phyloP scores from a whole-genome alignment of 2,113 vertebrate genomes.

The Oenanthe melanoleuca region DNA sequence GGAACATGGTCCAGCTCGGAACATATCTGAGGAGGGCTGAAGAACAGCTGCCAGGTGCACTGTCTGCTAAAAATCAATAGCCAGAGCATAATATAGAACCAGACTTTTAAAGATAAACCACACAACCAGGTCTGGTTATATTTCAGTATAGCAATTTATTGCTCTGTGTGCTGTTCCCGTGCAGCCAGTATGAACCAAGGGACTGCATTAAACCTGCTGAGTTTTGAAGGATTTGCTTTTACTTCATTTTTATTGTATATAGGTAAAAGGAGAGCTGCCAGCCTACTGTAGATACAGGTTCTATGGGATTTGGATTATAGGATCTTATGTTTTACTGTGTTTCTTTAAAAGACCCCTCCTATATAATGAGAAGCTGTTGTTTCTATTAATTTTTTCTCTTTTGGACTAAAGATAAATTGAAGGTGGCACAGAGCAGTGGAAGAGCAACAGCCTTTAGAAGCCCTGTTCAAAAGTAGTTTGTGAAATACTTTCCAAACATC shows the following conservation, averaged over 20 bases:
- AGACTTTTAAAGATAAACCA: background rate
- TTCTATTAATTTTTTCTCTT: background rate
- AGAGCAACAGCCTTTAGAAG: conserved; percentile 43
- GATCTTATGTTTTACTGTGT: background rate
- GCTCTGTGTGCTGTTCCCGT: background rate
- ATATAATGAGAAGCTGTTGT: background rate
- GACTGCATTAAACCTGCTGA: background rate
- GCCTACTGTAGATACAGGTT: background rate
- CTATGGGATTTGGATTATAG: background rate
- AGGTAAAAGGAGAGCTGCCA: background rate
- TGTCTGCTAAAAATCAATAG: background rate
- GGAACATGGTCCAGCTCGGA: background rate
- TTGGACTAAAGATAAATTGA: background rate
- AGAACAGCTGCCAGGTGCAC: background rate
- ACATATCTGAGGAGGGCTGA: background rate
- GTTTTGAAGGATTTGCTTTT: background rate
- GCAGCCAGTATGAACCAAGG: background rate
- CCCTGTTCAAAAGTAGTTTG: conserved; percentile 22
- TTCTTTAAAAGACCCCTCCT: background rate
- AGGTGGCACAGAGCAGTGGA: background rate
- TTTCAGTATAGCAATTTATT: background rate
- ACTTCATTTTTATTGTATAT: background rate
- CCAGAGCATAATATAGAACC: background rate
- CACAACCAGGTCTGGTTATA: background rate
- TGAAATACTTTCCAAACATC: conserved; percentile 45